phyloP scores from a whole-genome alignment of 2,797 vertebrate genomes.

The Pangasius krempfi region DNA sequence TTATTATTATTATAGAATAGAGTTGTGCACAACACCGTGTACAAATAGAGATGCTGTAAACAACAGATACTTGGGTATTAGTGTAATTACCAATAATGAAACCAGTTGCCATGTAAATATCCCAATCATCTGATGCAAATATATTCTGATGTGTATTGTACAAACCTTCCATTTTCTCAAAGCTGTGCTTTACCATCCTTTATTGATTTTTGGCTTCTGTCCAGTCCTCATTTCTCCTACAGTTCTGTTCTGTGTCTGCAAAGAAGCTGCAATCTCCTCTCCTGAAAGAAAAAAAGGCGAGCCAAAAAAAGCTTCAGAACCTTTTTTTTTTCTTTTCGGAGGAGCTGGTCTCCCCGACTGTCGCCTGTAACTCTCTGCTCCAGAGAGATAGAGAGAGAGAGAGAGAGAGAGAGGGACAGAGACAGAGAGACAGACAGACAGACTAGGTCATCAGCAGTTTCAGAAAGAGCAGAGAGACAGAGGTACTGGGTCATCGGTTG shows the following conservation, averaged over 20 bases:
- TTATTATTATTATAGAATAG: neutral
- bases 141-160: conserved; percentile 5
- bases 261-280: conserved; percentile 27
- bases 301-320: conserved; percentile 36
- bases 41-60: neutral
- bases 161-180: neutral
- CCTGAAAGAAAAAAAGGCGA: neutral
- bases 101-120: neutral
- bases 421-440: neutral
- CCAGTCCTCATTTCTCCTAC: conserved; percentile 21
- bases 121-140: neutral
- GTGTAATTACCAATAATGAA: conserved; percentile 4
- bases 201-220: conserved; percentile 27
- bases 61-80: neutral
- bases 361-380: conserved; percentile 27
- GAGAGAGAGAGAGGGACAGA: conserved; percentile 22
- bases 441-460: conserved; percentile 29
- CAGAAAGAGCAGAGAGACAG: conserved; percentile 22
- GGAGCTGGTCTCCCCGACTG: conserved; percentile 4
- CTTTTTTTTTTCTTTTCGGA: neutral
- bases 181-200: conserved; percentile 15
- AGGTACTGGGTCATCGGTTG: conserved; percentile 47
- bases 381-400: neutral
- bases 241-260: conserved; percentile 5
- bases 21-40: neutral